phyloP scores from a whole-genome alignment of 2,797 vertebrate species.

The Periparus ater region DNA sequence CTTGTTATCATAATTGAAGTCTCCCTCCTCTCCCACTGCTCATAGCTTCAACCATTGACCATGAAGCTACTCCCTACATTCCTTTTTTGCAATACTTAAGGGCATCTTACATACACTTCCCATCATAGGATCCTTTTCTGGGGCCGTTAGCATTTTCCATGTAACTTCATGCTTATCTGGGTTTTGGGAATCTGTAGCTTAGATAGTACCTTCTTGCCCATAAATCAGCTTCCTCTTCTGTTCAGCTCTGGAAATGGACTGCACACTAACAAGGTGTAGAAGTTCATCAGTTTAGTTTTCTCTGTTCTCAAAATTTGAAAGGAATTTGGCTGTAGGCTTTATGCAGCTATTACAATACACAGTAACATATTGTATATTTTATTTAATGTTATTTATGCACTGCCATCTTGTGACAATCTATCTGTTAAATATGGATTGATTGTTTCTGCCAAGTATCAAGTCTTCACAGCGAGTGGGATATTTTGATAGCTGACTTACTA shows the following conservation, averaged over 20 bases:
- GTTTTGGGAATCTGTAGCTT: not conserved
- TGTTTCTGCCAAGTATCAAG: not conserved
- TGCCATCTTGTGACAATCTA: conserved; percentile 17
- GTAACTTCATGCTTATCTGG: not conserved
- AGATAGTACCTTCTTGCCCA: not conserved
- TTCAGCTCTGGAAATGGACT: not conserved
- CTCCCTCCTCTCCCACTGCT: not conserved
- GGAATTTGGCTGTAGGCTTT: not conserved
- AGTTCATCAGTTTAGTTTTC: not conserved
- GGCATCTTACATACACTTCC: not conserved
- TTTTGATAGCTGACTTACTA: not conserved
- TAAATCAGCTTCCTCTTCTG: not conserved
- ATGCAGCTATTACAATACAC: not conserved
- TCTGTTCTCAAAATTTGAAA: not conserved
- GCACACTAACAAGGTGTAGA: not conserved
- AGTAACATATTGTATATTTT: not conserved
- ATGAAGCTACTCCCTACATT: not conserved
- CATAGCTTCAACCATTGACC: not conserved
- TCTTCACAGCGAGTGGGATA: not conserved
- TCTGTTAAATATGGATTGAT: not conserved
- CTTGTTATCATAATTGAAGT: not conserved
- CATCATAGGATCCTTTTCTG: not conserved
- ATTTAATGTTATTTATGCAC: not conserved
- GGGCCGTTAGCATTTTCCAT: not conserved
- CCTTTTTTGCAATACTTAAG: not conserved